phyloP scores from a whole-genome alignment of 2,888 invertebrate genomes.

The Tiphia femorata region DNA sequence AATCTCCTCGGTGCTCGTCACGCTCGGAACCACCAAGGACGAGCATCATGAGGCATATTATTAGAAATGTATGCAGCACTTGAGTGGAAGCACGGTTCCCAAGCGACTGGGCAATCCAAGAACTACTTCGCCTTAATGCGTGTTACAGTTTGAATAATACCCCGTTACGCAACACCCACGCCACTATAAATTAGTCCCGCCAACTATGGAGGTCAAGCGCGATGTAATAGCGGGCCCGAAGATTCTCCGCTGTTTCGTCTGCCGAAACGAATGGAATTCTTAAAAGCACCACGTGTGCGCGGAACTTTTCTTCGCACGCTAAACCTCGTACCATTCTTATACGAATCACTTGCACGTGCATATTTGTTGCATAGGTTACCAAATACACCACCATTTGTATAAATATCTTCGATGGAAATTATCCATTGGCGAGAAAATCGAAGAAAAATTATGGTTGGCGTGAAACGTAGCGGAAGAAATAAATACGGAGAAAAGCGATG shows the following conservation, averaged over 20 bases:
- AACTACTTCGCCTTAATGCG: constrained; percentile 5
- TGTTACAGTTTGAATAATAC: constrained; percentile 15
- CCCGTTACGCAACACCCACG: constrained; percentile 17
- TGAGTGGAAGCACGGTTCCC: no score
- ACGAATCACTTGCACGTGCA: not conserved
- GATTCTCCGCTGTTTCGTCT: constrained; percentile 21
- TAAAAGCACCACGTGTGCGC: no score
- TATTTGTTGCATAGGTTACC: not conserved
- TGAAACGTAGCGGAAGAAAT: not conserved
- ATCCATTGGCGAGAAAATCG: no score
- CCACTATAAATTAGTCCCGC: constrained; percentile 13
- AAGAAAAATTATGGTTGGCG: no score
- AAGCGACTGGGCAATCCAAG: no score
- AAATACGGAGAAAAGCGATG: not conserved
- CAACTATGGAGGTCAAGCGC: constrained; percentile 17
- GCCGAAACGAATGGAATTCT: constrained; percentile 22
- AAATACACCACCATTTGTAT: no score
- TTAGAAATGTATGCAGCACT: constrained; percentile 14
- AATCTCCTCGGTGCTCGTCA: constrained; percentile 14
- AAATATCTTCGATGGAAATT: no score
- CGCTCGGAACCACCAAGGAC: constrained; percentile 26
- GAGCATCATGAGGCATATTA: constrained; percentile 21
- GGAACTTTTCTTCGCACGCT: no score
- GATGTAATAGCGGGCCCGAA: constrained; percentile 5
- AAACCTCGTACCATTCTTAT: not conserved